phyloP scores from a whole-genome alignment of 2,113 vertebrate genomes.

The Tetrao urogallus region DNA sequence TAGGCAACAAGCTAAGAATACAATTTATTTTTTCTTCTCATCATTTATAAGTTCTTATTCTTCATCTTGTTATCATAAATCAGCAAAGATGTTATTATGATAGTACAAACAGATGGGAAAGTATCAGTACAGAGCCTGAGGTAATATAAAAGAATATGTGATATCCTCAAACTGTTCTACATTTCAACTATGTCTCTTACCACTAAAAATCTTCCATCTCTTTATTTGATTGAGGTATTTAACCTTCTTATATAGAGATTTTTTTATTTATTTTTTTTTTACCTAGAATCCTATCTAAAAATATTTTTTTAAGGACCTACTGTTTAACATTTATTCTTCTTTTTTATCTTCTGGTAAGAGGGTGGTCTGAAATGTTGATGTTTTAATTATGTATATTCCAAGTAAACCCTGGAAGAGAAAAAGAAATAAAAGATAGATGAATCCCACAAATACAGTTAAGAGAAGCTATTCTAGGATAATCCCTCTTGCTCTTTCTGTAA shows the following conservation, averaged over 20 bases:
- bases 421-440: neutral
- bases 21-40: neutral
- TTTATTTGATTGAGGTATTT: neutral
- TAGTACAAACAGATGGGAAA: neutral
- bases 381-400: neutral
- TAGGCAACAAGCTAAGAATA: neutral
- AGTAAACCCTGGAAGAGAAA: neutral
- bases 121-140: neutral
- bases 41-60: neutral
- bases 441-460: neutral
- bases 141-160: neutral
- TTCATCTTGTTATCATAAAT: neutral
- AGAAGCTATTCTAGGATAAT: neutral
- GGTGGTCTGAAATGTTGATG: neutral
- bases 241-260: neutral
- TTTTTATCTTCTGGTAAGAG: neutral
- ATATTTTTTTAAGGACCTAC: neutral
- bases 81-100: neutral
- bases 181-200: neutral
- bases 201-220: neutral
- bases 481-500: neutral
- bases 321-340: neutral
- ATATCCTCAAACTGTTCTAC: neutral
- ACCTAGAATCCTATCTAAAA: neutral
- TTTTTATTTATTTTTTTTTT: neutral